Conservation (phyloP, 2,797 vertebrate species). For the Sebastes taczanowskii region DNA sequence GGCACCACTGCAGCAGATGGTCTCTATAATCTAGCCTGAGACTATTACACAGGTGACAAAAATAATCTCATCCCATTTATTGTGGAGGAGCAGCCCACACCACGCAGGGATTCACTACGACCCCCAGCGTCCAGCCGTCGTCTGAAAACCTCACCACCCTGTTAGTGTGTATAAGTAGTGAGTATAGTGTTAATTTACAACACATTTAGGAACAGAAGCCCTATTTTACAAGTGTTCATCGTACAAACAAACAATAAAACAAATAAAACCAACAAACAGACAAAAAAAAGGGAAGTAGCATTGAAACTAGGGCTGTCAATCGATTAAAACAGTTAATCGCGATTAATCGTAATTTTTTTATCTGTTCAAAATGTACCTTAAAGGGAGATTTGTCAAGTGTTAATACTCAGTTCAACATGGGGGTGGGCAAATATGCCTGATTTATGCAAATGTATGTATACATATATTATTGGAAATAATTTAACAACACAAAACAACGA, state of each 20-base stretch:
- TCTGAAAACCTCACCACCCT: neutral
- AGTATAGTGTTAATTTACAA: neutral
- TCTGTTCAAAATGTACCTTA: too few relatives aligned
- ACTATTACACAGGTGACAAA: conserved; percentile 35
- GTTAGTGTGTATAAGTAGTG: neutral
- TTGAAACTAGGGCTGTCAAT: too few relatives aligned
- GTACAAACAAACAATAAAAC: neutral
- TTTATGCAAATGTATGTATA: too few relatives aligned
- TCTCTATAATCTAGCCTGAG: conserved; percentile 52
- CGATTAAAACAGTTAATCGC: too few relatives aligned
- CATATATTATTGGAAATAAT: too few relatives aligned
- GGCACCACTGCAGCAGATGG: conserved; percentile 58
- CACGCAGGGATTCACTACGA: neutral
- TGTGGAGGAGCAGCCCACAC: conserved; percentile 13
- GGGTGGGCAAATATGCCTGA: too few relatives aligned
- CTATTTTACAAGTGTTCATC: neutral
- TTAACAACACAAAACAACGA: too few relatives aligned
- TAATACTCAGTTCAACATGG: too few relatives aligned
- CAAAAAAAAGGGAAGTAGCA: neutral
- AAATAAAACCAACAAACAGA: neutral
- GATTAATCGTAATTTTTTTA: rapidly evolving
- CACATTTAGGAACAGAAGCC: neutral
- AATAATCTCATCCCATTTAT: conserved; percentile 52
- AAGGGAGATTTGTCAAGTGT: too few relatives aligned
- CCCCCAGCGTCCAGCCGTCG: neutral